These are phyloP conservation scores for Diprion similis DNA, from an alignment of 1,140 invertebrate species.

Conservation along the genomic window DNA sequence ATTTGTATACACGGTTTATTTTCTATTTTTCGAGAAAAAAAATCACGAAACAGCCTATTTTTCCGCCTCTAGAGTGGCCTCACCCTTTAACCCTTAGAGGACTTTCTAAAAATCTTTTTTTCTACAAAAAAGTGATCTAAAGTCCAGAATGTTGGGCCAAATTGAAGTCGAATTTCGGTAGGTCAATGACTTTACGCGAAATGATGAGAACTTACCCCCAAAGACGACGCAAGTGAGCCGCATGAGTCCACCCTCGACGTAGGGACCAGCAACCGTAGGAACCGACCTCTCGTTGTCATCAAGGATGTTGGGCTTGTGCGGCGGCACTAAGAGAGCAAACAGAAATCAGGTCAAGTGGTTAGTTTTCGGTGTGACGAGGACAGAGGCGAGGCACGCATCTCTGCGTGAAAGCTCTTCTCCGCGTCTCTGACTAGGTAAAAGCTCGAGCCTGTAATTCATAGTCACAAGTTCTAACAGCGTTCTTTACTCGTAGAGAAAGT, in stretches of 20 bases:
- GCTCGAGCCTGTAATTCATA: not conserved
- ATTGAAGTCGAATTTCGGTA: no score
- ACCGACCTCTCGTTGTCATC: slow-evolving; percentile 79
- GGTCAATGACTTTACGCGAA: no score
- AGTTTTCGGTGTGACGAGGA: slow-evolving; percentile 18
- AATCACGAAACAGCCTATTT: no score
- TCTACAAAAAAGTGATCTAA: no score
- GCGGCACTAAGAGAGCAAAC: slow-evolving; percentile 76
- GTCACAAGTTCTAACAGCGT: no score
- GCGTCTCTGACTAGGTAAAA: not conserved
- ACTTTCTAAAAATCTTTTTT: no score
- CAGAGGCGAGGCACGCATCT: slow-evolving; percentile 20
- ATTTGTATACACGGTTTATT: no score
- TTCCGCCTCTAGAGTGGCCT: no score
- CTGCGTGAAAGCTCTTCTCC: not conserved
- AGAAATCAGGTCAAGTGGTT: slow-evolving; percentile 38
- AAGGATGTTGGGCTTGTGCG: slow-evolving; percentile 79
- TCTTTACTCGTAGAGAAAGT: no score
- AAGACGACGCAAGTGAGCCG: slow-evolving; percentile 82
- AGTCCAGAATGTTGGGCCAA: no score
- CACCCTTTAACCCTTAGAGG: no score
- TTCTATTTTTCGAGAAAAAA: no score
- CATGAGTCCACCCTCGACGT: slow-evolving; percentile 82
- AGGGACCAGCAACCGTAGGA: slow-evolving; percentile 77
- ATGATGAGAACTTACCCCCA: slow-evolving; percentile 73